Conservation (phyloP, 2,113 vertebrate genomes). For the Tachuris rubrigastra region DNA sequence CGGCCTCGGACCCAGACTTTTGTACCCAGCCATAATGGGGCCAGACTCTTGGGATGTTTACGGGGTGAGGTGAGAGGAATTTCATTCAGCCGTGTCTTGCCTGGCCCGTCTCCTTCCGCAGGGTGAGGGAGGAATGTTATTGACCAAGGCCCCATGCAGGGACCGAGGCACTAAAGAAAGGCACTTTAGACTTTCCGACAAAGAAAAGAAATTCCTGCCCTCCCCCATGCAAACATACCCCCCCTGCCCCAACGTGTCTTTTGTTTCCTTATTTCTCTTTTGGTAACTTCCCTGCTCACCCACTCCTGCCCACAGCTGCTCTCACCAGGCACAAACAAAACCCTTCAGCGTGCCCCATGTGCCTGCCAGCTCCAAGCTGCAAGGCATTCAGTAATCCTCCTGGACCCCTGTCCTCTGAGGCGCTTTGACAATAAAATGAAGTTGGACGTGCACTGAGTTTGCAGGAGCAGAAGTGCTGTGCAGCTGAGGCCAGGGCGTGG, state of each 20-base stretch:
- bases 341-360: neutral
- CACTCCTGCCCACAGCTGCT: constrained; percentile 44
- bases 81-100: constrained; percentile 54
- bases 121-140: constrained; percentile 57
- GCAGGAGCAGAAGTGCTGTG: neutral
- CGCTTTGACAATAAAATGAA: neutral
- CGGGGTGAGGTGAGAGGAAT: constrained; percentile 66
- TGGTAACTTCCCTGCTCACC: constrained; percentile 20
- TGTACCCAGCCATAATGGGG: constrained; percentile 75
- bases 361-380: neutral
- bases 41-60: constrained; percentile 66
- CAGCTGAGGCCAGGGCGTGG: neutral
- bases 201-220: constrained; percentile 62
- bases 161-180: constrained; percentile 47
- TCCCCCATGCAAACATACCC: constrained; percentile 48
- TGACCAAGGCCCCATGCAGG: constrained; percentile 65
- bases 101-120: constrained; percentile 63
- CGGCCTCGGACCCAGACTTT: constrained; percentile 75
- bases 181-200: constrained; percentile 48
- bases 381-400: neutral
- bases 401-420: neutral
- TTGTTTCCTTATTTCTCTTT: constrained; percentile 54
- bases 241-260: neutral
- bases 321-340: constrained; percentile 37
- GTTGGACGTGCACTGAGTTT: neutral